phyloP scores from a whole-genome alignment of 2,113 vertebrate genomes.

The Marmota flaviventris region DNA sequence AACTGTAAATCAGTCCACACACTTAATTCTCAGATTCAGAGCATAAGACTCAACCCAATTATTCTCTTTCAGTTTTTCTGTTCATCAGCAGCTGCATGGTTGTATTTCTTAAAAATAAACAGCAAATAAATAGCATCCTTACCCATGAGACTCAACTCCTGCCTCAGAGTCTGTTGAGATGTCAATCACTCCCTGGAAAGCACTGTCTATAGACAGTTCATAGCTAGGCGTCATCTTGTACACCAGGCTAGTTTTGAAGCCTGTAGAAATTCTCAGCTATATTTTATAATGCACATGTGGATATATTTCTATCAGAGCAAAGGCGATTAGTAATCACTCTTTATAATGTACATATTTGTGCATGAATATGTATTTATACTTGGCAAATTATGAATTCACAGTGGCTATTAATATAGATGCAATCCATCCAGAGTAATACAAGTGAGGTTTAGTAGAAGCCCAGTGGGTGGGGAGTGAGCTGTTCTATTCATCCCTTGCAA shows the following conservation, averaged over 20 bases:
- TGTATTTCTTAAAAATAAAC: neutral
- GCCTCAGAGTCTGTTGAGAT: neutral
- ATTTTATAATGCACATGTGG: neutral
- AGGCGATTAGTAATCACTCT: neutral
- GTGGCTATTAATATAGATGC: neutral
- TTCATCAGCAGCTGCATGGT: neutral
- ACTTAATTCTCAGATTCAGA: neutral
- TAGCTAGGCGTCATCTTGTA: neutral
- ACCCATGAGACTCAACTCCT: neutral
- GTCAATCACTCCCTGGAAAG: neutral
- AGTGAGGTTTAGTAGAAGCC: neutral
- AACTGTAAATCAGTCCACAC: neutral
- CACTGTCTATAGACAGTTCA: neutral
- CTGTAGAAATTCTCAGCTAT: neutral
- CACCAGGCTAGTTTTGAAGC: neutral
- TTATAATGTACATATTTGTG: slow-evolving; percentile 4
- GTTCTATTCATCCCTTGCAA: neutral
- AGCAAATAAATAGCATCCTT: neutral
- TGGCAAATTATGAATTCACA: neutral
- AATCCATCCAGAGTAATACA: neutral
- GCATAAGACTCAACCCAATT: neutral
- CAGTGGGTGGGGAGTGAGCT: neutral
- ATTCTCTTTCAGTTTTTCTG: neutral
- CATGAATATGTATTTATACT: neutral
- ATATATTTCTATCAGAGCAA: slow-evolving; percentile 43